These are phyloP conservation scores for Chrysocyon brachyurus DNA, from an alignment of 2,797 vertebrate species.

Conservation along the genomic window DNA sequence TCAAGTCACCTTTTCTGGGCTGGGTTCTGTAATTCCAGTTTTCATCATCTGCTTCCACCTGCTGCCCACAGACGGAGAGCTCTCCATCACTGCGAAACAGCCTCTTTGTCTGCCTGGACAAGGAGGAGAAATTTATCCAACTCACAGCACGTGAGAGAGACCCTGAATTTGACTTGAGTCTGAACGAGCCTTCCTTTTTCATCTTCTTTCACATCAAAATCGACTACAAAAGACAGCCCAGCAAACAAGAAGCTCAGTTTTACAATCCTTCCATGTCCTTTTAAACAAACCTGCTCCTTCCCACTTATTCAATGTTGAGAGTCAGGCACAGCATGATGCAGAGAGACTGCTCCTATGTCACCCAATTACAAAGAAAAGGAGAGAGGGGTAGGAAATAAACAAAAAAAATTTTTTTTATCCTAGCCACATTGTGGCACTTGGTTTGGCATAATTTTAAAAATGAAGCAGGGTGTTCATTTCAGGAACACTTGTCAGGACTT, in stretches of 20 bases:
- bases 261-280: constrained; percentile 65
- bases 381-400: background rate
- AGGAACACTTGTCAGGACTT: constrained; percentile 80
- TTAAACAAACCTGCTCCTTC: background rate
- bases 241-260: constrained; percentile 70
- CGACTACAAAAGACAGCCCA: constrained; percentile 47
- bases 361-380: constrained; percentile 48
- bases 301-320: constrained; percentile 61
- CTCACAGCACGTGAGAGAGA: constrained; percentile 94
- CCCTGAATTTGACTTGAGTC: constrained; percentile 90
- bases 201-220: constrained; percentile 89
- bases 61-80: constrained; percentile 89
- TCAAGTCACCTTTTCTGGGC: constrained; percentile 93
- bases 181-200: constrained; percentile 94
- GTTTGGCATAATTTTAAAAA: constrained; percentile 77
- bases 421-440: constrained; percentile 74
- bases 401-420: constrained; percentile 28
- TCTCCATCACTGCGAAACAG: constrained; percentile 96
- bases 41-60: constrained; percentile 90
- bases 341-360: constrained; percentile 72
- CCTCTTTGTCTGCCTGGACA: constrained; percentile 94
- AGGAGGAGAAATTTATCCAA: constrained; percentile 96
- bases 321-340: constrained; percentile 49
- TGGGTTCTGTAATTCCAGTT: constrained; percentile 94
- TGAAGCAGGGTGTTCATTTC: constrained; percentile 82